phyloP scores from a whole-genome alignment of 2,797 vertebrate genomes.

The Alca torda region DNA sequence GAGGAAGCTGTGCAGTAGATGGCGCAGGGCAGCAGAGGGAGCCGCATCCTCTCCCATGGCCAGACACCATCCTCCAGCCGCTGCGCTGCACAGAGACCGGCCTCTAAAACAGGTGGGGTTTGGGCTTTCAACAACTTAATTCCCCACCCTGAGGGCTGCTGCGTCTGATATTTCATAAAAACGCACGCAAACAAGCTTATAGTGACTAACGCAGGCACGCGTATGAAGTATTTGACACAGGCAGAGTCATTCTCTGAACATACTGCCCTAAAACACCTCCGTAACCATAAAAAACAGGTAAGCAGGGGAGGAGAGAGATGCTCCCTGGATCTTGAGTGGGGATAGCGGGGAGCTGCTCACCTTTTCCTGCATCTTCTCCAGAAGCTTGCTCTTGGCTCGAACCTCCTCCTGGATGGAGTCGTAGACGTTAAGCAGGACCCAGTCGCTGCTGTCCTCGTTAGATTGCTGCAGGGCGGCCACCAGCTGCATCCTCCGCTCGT shows the following conservation, averaged over 20 bases:
- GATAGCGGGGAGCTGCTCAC: slow-evolving; percentile 59
- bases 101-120: background rate
- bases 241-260: background rate
- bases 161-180: background rate
- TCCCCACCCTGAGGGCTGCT: background rate
- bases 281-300: background rate
- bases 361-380: slow-evolving; percentile 87
- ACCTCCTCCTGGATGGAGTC: slow-evolving; percentile 91
- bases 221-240: background rate
- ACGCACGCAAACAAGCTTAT: fast-evolving
- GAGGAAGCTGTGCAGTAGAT: background rate
- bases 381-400: slow-evolving; percentile 82
- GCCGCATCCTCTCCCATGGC: background rate
- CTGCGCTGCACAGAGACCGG: fast-evolving
- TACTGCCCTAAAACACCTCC: background rate
- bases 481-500: slow-evolving; percentile 84
- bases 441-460: slow-evolving; percentile 81
- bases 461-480: slow-evolving; percentile 79
- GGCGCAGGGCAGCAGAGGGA: background rate
- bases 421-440: slow-evolving; percentile 83
- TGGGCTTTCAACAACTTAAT: background rate
- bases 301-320: background rate
- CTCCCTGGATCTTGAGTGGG: background rate
- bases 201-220: fast-evolving
- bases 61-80: background rate